Conservation (phyloP, 2,113 vertebrate species). For the Cephalopholis sonnerati region DNA sequence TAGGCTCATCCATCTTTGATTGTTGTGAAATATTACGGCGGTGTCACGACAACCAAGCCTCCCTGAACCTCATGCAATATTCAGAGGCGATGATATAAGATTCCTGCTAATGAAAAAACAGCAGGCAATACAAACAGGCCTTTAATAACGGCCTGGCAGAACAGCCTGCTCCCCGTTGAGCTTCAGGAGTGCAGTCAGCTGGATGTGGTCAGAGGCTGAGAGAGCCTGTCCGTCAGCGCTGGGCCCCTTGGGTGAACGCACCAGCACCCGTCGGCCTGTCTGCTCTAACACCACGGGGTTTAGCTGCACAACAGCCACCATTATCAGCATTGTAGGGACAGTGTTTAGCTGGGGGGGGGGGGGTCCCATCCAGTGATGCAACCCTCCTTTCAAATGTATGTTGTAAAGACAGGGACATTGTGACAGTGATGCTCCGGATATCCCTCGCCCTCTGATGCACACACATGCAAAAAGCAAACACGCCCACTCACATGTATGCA, state of each 20-base stretch:
- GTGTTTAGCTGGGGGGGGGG: too few relatives aligned
- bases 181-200: conserved; percentile 29
- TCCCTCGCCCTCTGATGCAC: conserved; percentile 9
- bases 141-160: conserved; percentile 72
- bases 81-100: conserved; percentile 81
- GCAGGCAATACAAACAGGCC: conserved; percentile 79
- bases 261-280: neutral
- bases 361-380: conserved; percentile 1
- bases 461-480: conserved; percentile 46
- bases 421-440: neutral
- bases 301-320: conserved; percentile 11
- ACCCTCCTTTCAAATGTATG: neutral
- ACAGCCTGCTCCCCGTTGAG: conserved; percentile 51
- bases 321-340: neutral
- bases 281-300: neutral
- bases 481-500: neutral
- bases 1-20: conserved; percentile 80
- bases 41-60: conserved; percentile 72
- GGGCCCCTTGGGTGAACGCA: conserved; percentile 29
- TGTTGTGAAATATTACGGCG: conserved; percentile 79
- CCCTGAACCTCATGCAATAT: conserved; percentile 81
- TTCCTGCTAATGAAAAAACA: conserved; percentile 79
- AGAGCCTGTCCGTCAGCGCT: conserved; percentile 14
- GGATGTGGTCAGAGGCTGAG: conserved; percentile 12
- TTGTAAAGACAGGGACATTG: neutral